phyloP scores from a whole-genome alignment of 2,888 invertebrate genomes.

The Gibbula magus region DNA sequence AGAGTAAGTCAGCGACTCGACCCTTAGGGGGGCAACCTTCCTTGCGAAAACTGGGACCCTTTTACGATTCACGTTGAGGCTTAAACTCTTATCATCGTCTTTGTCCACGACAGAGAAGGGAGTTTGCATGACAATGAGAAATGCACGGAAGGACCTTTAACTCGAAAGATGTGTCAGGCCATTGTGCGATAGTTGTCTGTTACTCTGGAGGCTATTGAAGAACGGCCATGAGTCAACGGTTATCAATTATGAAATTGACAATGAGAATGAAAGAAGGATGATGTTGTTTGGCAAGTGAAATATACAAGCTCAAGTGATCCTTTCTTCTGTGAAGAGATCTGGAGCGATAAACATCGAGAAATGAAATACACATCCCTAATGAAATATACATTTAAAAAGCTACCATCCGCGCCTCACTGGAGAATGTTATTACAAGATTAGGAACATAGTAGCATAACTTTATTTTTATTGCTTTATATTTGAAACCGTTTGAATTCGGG shows the following conservation, averaged over 20 bases:
- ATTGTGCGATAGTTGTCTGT: background rate
- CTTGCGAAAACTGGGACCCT: background rate
- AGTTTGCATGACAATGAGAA: background rate
- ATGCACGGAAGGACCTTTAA: background rate
- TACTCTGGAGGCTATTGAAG: background rate
- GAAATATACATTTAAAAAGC: background rate
- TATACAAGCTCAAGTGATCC: background rate
- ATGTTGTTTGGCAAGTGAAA: slow-evolving; percentile 9
- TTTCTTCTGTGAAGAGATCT: background rate
- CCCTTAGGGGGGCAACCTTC: background rate
- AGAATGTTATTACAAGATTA: background rate
- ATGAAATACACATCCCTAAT: background rate
- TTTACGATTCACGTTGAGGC: background rate
- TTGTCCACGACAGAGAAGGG: background rate
- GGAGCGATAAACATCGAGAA: slow-evolving; percentile 1
- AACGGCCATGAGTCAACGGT: background rate
- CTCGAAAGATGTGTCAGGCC: background rate
- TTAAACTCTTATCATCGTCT: background rate
- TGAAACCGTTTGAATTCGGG: too few relatives aligned
- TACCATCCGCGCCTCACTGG: background rate
- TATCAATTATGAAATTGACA: slow-evolving; percentile 13
- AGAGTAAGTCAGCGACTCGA: background rate
- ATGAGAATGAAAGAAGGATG: background rate
- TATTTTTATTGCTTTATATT: too few relatives aligned
- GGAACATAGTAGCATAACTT: too few relatives aligned